Conservation (phyloP, 2,888 invertebrate species). For the Eristalis arbustorum region DNA sequence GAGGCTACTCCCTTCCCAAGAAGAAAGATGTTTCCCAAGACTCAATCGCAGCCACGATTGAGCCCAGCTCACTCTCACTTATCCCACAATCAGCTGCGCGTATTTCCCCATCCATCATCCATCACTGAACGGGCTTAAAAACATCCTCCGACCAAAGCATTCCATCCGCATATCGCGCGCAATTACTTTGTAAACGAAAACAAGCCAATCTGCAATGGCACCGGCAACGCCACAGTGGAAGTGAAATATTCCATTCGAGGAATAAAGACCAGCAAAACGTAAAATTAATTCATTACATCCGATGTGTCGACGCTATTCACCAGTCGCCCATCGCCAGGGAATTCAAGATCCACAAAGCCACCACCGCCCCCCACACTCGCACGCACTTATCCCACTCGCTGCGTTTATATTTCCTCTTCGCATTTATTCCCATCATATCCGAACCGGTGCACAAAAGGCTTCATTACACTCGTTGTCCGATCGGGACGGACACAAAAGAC, state of each 20-base stretch:
- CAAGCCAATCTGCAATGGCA: constrained; percentile 4
- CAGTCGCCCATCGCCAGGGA: not conserved
- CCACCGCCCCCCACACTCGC: not conserved
- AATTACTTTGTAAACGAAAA: constrained; percentile 10
- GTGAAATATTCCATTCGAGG: constrained; percentile 23
- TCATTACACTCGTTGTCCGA: constrained; percentile 20
- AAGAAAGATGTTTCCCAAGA: too few species aligned
- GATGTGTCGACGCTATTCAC: not conserved
- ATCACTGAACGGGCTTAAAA: not conserved
- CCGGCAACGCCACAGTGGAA: not conserved
- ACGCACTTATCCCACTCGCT: constrained; percentile 20
- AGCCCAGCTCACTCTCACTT: not conserved
- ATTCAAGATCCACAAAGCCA: not conserved
- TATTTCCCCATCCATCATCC: not conserved
- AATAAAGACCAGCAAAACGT: constrained; percentile 11
- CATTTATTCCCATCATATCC: constrained; percentile 40
- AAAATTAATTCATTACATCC: constrained; percentile 39
- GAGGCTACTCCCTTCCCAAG: too few species aligned
- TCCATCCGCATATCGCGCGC: not conserved
- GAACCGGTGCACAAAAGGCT: constrained; percentile 35
- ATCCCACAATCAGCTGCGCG: not conserved
- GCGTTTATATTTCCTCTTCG: constrained; percentile 25
- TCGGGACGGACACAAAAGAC: not conserved
- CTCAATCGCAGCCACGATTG: too few species aligned
- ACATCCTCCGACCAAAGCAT: not conserved